Base-by-base conservation (phyloP, 2,888 invertebrate genomes). In the Nymphalis urticae region DNA sequence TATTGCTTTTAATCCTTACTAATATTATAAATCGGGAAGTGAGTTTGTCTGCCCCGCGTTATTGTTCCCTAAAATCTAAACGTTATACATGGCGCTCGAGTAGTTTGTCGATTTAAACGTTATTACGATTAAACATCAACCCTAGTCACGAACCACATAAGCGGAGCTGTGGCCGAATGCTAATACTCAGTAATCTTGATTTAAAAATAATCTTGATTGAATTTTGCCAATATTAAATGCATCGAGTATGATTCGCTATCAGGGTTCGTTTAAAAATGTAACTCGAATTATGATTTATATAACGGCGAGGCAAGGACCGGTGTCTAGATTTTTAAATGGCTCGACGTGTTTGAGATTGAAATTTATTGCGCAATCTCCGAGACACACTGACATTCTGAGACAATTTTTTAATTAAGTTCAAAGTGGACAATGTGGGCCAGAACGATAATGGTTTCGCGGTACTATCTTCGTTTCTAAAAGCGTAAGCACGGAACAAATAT, bases 331-430 rank as follows among this genome's bases (percentile, higher is more conserved):
- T 73, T 74, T 74, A 74, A 74, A 74, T 65, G 70, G 62, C 64
- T 62, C 62, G 66, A 73, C 75, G 69, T 72, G 74, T 73, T 71
- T 70, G 19, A 68, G 64, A 75, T 75, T 75, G 74, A 73, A 74
- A 75, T 74, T 74, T 75, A 74, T 74, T 67, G 70, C 71, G 59
- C 70, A 71, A 69, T 68, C 70, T 72, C 70, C 69, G 68, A 58
- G 72, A 73, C 71, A 68, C 67, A 69, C 75, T 65, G 74, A 72
- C 74, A 70, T 70, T 71, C 65, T 73, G 73, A 69, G 69, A 72
- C 74, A 74, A 72, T 75, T 76, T 73, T 75, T 74, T 72, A 77
- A 75, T 75, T 72, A 76, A 73, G 68, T 62, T 64, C 71, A 75
- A 71, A 76, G 65, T 68, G 69, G 50, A 47, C 66, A 50, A 66